Percentiles rank a stretch among this genome's conserved stretches.
Conservation (phyloP, 1,140 invertebrate species). For the Cataglyphis hispanica region DNA sequence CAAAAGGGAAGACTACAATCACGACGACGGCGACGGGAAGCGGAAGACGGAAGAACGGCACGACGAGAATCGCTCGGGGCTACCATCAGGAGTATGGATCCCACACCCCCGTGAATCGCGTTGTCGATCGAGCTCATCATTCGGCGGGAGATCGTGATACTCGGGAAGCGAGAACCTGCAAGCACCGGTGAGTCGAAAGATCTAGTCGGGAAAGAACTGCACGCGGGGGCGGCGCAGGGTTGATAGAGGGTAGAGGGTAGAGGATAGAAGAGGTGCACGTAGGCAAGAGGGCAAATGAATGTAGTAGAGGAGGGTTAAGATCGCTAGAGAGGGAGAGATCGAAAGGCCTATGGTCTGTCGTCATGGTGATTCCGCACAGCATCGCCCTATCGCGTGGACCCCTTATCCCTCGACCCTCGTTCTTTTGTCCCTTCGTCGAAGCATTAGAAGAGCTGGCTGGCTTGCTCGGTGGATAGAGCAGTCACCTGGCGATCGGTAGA, state of each 20-base stretch:
- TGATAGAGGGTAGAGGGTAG: slow-evolving; percentile 1
- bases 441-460: too few species aligned
- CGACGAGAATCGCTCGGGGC: neutral
- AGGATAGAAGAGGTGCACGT: slow-evolving; percentile 23
- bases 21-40: slow-evolving; percentile 14
- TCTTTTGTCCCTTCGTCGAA: slow-evolving; percentile 22
- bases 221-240: slow-evolving; percentile 29
- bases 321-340: slow-evolving; percentile 54
- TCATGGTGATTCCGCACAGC: slow-evolving; percentile 81
- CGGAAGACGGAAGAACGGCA: neutral
- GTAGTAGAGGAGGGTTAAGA: slow-evolving; percentile 46
- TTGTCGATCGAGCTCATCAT: neutral
- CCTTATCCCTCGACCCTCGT: slow-evolving; percentile 28
- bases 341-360: slow-evolving; percentile 80
- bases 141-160: neutral
- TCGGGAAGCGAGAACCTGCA: slow-evolving; percentile 63
- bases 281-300: slow-evolving; percentile 24
- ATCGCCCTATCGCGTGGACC: slow-evolving; percentile 66
- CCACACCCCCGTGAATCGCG: neutral
- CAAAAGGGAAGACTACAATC: neutral
- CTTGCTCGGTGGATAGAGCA: too few species aligned
- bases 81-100: neutral
- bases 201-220: slow-evolving; percentile 48
- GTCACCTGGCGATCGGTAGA: too few species aligned
- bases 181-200: slow-evolving; percentile 76